Base-by-base conservation (phyloP, 2,113 vertebrate species). In the Garra rufa region DNA sequence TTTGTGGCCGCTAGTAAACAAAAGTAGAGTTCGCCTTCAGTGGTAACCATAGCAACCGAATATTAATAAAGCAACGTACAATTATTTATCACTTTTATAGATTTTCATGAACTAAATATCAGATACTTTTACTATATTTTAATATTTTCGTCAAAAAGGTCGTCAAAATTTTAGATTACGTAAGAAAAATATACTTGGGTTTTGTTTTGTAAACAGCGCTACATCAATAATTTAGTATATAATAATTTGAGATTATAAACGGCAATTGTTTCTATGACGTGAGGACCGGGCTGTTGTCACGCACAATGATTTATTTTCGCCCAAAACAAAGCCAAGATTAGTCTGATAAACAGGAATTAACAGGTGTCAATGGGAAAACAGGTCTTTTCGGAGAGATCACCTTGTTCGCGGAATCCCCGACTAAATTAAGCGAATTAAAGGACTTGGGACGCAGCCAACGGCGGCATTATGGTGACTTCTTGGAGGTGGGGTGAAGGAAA, bases 321-420 rank as follows among this genome's bases (percentile, higher is more conserved):
- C 5, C 26, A 65, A 48, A 55, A 30, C 59, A 48, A 48, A 48
- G 24, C 7, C 57, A 67, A 70, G 63, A 67, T 85, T 43, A 78
- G 15, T 57, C 15, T 74, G 67, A 79, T 85, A 59, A 86, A 15
- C 79, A 28, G 74, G 28, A 17, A 44, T 78, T 6, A 80, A 82
- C 73, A 59, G 21, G 52, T 65, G 75, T 24, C 57, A 73, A 9
- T 17, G 41, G 26, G 79, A 82, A 78, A 75, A 70, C 57, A 28
- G 6, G 76, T 59, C 14, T 17, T 67, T 50, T 83, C 84, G 80
- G 21, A 24, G 78, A 76, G 74, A 61, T 85, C 69, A 78, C 83
- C 61, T 13, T 57, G 63, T 82, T 85, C 61, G 85, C 46, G 82
- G 82, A 87, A 81, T 84, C 55, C 75, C 38, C 76, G 24, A n/a